Conservation (phyloP, 2,113 vertebrate species). For the Sapayoa aenigma region DNA sequence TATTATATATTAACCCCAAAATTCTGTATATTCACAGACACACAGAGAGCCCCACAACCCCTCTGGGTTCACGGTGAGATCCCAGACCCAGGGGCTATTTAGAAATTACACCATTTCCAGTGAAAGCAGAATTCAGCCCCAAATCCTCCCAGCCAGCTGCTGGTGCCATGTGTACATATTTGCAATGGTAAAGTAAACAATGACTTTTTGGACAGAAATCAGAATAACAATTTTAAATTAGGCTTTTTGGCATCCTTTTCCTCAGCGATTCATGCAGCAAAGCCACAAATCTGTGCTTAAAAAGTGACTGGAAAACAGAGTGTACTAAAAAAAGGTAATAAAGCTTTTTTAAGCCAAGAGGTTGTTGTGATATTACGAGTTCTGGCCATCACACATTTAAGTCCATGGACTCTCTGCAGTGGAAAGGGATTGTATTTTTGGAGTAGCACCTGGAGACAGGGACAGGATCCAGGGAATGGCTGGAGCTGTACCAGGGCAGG, state of each 20-base stretch:
- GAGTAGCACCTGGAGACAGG: background rate
- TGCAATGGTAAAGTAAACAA: background rate
- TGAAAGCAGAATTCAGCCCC: background rate
- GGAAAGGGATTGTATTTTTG: fast-evolving
- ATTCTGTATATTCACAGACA: background rate
- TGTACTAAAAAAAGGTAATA: background rate
- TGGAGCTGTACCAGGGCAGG: background rate
- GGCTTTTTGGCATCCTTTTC: background rate
- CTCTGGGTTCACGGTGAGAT: background rate
- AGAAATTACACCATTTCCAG: background rate
- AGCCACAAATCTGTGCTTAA: background rate
- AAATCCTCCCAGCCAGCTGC: background rate
- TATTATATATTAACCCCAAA: background rate
- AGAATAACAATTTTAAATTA: background rate
- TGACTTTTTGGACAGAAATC: background rate
- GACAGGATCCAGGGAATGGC: background rate
- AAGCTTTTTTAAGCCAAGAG: background rate
- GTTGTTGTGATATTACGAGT: background rate
- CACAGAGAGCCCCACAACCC: too few relatives aligned
- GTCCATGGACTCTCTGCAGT: background rate
- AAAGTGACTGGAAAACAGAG: background rate
- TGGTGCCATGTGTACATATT: background rate
- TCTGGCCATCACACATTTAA: background rate
- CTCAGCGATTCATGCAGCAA: background rate
- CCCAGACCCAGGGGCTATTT: background rate